Evolutionary conservation across 2,797 vertebrate species (phyloP).

Genomic region (Lophius americanus): DNA sequence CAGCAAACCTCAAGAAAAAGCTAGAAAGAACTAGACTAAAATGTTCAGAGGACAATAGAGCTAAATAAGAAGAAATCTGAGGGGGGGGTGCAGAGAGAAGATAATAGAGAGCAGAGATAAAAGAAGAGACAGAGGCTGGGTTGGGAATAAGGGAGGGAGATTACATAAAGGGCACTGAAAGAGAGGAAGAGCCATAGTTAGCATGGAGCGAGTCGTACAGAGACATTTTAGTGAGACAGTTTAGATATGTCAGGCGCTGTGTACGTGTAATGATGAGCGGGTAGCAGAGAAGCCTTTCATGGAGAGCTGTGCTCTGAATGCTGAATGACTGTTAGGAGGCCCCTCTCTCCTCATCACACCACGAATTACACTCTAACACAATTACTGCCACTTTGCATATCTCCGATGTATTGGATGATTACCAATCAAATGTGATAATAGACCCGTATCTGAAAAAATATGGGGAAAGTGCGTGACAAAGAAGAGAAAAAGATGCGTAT

Average conservation of each 20-base stretch:
- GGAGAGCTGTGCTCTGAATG: slow-evolving; percentile 72
- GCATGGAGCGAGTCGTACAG: slow-evolving; percentile 49
- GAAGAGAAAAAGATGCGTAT: slow-evolving; percentile 1
- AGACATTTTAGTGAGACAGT: slow-evolving; percentile 67
- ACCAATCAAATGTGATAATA: slow-evolving; percentile 78
- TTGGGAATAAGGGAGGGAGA: slow-evolving; percentile 2
- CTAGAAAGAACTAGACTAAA: slow-evolving; percentile 26
- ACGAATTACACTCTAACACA: slow-evolving; percentile 79
- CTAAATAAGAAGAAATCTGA: slow-evolving; percentile 19
- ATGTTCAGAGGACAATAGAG: slow-evolving; percentile 29
- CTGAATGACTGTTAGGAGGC: slow-evolving; percentile 72
- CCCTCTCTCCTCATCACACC: slow-evolving; percentile 63
- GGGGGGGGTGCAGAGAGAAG: slow-evolving; percentile 27
- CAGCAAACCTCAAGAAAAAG: slow-evolving; percentile 19
- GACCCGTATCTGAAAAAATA: slow-evolving; percentile 68
- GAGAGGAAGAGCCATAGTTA: slow-evolving; percentile 56
- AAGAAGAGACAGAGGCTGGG: slow-evolving; percentile 39
- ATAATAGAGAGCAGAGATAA: slow-evolving; percentile 49
- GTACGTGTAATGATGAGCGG: slow-evolving; percentile 71
- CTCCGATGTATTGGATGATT: slow-evolving; percentile 80
- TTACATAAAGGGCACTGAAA: slow-evolving; percentile 51
- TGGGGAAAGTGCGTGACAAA: slow-evolving; percentile 37
- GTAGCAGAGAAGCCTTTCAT: slow-evolving; percentile 67
- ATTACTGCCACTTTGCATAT: slow-evolving; percentile 82
- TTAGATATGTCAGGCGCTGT: slow-evolving; percentile 68